A percentile compares a stretch with the other conserved stretches of the same genome.
Evolutionary conservation across 2,113 vertebrate species (phyloP).

Genomic region (Orycteropus afer): DNA sequence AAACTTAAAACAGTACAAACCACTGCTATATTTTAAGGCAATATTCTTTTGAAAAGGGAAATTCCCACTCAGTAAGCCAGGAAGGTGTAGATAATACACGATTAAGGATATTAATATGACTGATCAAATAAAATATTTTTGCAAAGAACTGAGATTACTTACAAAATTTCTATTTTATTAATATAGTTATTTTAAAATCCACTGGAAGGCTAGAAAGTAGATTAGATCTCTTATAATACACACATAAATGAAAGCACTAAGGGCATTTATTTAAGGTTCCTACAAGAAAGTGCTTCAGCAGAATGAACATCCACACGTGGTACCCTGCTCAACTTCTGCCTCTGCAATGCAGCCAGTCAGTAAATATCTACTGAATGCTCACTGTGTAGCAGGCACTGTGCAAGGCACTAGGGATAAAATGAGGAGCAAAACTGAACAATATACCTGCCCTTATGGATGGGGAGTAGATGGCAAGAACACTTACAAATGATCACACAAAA

Average conservation of each 20-base stretch:
- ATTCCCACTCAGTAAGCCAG: constrained; percentile 1
- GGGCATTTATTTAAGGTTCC: background rate
- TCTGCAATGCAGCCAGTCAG: background rate
- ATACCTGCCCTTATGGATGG: background rate
- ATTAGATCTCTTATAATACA: background rate
- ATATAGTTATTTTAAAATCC: constrained; percentile 4
- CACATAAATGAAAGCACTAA: background rate
- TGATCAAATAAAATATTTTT: constrained; percentile 31
- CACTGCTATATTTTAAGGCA: constrained; percentile 3
- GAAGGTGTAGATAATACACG: constrained; percentile 13
- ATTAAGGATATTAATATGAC: background rate
- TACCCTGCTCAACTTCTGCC: background rate
- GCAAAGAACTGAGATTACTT: constrained; percentile 24
- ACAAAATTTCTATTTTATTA: constrained; percentile 26
- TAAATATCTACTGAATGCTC: fast-evolving
- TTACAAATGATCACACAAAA: background rate
- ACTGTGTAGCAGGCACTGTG: background rate
- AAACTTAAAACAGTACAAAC: constrained; percentile 7
- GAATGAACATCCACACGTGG: fast-evolving
- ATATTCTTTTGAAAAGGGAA: constrained; percentile 9
- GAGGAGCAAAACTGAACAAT: background rate
- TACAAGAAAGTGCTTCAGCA: background rate
- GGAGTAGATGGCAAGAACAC: background rate
- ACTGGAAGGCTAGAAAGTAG: background rate
- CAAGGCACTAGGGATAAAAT: background rate